phyloP scores from a whole-genome alignment of 2,113 vertebrate genomes.

The Odobenus rosmarus region DNA sequence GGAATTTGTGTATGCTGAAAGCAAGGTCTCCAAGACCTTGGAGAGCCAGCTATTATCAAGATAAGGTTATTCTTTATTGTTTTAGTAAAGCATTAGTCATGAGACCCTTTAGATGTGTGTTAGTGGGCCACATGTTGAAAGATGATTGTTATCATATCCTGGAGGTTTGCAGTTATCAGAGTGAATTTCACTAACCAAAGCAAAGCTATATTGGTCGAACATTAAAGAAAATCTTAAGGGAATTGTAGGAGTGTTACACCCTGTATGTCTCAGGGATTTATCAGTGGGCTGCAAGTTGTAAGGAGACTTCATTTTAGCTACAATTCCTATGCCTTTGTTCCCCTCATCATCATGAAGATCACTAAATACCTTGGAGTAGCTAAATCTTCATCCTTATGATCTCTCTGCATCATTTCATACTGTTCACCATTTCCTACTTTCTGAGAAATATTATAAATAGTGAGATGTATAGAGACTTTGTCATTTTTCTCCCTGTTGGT shows the following conservation, averaged over 20 bases:
- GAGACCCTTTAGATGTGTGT: background rate
- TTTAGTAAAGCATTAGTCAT: background rate
- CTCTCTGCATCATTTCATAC: background rate
- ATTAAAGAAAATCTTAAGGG: background rate
- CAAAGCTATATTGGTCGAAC: background rate
- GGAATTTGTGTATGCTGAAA: background rate
- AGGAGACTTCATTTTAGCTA: background rate
- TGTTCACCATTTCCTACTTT: background rate
- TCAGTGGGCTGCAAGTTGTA: background rate
- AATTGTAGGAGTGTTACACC: background rate
- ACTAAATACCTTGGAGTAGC: background rate
- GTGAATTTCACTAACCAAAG: background rate
- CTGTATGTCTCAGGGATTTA: background rate
- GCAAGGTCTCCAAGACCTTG: background rate
- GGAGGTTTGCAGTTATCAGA: background rate
- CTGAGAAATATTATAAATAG: background rate
- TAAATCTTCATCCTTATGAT: background rate
- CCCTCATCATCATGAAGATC: background rate
- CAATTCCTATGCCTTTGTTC: background rate
- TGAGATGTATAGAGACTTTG: background rate
- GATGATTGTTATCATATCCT: background rate
- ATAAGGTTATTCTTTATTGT: background rate
- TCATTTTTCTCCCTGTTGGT: background rate
- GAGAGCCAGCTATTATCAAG: background rate
- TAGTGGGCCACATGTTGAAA: background rate